Evolutionary conservation across 2,888 invertebrate species (phyloP), one percentile per base, ranked within the genome.

Genomic region (Congeria kusceri): DNA sequence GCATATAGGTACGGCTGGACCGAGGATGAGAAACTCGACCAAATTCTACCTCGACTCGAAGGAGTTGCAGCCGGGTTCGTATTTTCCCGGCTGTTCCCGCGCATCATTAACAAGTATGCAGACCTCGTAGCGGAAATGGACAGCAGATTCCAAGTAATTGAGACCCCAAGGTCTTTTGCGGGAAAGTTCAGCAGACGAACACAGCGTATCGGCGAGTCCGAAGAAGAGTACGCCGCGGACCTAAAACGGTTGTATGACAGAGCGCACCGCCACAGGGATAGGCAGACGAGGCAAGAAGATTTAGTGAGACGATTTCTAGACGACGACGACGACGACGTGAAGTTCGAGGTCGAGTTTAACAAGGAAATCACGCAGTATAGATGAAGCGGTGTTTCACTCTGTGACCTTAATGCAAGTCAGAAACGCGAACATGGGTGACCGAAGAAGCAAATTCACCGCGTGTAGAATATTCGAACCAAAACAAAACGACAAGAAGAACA

Each of bases 171-270:
- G 28, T 57, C 75, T 0, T 83, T 70, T 39, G 71, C 56, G 27
- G 73, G 74, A 0, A 49, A 77, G 25, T 83, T 80, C 65, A 69
- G 47, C 29, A 65, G 61, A 4, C 27, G 77, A n/a, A 57, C 44
- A n/a, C 81, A 70, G 47, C 63, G 28, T 25, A 3, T n/a, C 9
- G 64, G 59, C 18, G 72, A 77, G 29, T 32, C 25, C 20, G 29
- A 44, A 46, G 73, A 77, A 64, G 77, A 73, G 20, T 80, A 80
- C 66, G 77, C 77, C 23, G 77, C 80, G 1, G 73, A 80, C n/a
- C 56, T 44, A 0, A n/a, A n/a, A n/a, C n/a, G n/a, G n/a, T n/a
- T n/a, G n/a, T n/a, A 78, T 58, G 75, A 65, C 25, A 78, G 75
- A 25, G 82, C 75, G 5, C 67, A 82, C 64, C 20, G 53, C 9